Conservation (phyloP, 2,113 vertebrate species). For the Equus quagga region DNA sequence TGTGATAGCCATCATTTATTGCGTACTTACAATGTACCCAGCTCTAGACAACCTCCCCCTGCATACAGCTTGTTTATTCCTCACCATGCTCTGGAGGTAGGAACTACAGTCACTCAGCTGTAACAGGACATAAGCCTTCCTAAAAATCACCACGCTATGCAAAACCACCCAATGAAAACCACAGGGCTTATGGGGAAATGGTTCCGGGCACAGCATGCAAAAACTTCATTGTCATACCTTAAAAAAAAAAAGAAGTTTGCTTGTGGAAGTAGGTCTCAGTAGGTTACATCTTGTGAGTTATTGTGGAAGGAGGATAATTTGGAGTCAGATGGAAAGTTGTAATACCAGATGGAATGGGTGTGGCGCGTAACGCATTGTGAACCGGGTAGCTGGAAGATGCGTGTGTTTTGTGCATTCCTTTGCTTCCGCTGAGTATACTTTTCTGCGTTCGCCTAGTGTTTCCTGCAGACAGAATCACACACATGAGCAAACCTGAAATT, state of each 20-base stretch:
- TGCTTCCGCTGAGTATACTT: neutral
- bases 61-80: neutral
- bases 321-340: neutral
- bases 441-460: neutral
- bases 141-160: neutral
- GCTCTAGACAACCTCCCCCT: neutral
- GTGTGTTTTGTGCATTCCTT: neutral
- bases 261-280: neutral
- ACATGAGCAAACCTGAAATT: slow-evolving; percentile 18
- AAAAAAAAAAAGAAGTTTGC: slow-evolving; percentile 23
- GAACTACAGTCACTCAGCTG: neutral
- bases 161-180: neutral
- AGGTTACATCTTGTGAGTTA: neutral
- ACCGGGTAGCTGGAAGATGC: neutral
- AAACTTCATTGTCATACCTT: neutral
- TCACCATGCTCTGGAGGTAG: neutral
- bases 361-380: neutral
- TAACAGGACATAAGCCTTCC: neutral
- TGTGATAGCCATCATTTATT: neutral
- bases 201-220: neutral
- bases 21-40: neutral
- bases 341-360: neutral
- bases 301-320: neutral
- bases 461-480: neutral
- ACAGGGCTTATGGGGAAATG: neutral